A percentile compares a stretch with the other conserved stretches of the same genome.
These are phyloP conservation scores for Probaryconus sp. DNA, from an alignment of 1,140 invertebrate species.

Conservation along the genomic window DNA sequence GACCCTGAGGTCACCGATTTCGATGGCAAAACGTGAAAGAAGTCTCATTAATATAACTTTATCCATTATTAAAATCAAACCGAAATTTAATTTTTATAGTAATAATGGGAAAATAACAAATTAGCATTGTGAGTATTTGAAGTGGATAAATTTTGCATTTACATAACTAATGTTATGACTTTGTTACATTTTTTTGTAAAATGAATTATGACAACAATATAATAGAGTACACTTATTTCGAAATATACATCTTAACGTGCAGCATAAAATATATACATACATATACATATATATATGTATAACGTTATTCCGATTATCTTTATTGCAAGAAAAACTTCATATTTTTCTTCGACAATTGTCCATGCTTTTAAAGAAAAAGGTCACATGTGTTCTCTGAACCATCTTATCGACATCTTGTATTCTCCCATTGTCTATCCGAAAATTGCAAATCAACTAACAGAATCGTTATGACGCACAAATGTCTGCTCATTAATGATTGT, in stretches of 20 bases:
- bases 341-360: conserved; percentile 4
- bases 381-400: conserved; percentile 26
- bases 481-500: conserved; percentile 45
- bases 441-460: conserved; percentile 37
- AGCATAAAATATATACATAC: too few species aligned
- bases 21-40: conserved; percentile 23
- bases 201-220: too few species aligned
- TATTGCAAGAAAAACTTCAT: neutral
- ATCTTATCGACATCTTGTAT: conserved; percentile 9
- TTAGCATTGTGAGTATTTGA: too few species aligned
- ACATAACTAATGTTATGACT: too few species aligned
- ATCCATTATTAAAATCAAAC: conserved; percentile 13
- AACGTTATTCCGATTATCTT: too few species aligned
- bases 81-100: too few species aligned
- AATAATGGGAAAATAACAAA: conserved; percentile 25
- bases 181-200: too few species aligned
- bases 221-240: too few species aligned
- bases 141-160: too few species aligned
- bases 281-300: too few species aligned
- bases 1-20: conserved; percentile 43
- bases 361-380: conserved; percentile 20
- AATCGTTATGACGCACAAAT: conserved; percentile 33
- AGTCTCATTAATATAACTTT: conserved; percentile 12
- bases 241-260: too few species aligned
- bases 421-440: conserved; percentile 36